phyloP scores from a whole-genome alignment of 2,888 invertebrate species.

The Cynaeus angustus region DNA sequence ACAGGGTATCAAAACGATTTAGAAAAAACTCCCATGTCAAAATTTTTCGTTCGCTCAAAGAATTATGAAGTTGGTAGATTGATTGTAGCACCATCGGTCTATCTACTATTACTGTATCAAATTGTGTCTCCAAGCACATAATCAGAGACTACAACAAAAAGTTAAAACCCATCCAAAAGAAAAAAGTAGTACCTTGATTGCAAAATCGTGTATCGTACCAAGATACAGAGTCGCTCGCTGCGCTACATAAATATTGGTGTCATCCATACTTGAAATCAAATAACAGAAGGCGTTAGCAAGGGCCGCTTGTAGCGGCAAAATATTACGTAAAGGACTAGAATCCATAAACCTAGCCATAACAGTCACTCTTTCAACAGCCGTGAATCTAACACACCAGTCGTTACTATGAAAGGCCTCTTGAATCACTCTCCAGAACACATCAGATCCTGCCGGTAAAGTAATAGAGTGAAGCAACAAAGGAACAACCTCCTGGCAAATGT shows the following conservation, averaged over 20 bases:
- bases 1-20: conserved; percentile 95
- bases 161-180: neutral
- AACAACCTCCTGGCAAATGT: conserved; percentile 93
- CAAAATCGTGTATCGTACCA: conserved; percentile 93
- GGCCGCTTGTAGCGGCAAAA: conserved; percentile 90
- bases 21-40: conserved; percentile 98
- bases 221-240: conserved; percentile 94
- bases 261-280: conserved; percentile 96
- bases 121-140: conserved; percentile 97
- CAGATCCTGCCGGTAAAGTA: conserved; percentile 93
- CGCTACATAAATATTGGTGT: conserved; percentile 94
- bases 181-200: conserved; percentile 81
- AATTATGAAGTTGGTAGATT: conserved; percentile 94
- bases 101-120: conserved; percentile 97
- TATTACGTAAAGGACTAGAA: conserved; percentile 87
- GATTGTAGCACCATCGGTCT: conserved; percentile 97
- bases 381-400: conserved; percentile 93
- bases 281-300: conserved; percentile 98
- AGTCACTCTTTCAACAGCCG: conserved; percentile 96
- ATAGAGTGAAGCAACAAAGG: conserved; percentile 96
- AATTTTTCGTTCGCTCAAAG: conserved; percentile 91
- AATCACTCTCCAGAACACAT: conserved; percentile 96
- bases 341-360: conserved; percentile 95
- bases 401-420: conserved; percentile 94
- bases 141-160: conserved; percentile 80